A percentile compares a stretch with the other conserved stretches of the same genome.
Conservation (phyloP, 1,140 invertebrate species). For the Drosophila bocqueti region DNA sequence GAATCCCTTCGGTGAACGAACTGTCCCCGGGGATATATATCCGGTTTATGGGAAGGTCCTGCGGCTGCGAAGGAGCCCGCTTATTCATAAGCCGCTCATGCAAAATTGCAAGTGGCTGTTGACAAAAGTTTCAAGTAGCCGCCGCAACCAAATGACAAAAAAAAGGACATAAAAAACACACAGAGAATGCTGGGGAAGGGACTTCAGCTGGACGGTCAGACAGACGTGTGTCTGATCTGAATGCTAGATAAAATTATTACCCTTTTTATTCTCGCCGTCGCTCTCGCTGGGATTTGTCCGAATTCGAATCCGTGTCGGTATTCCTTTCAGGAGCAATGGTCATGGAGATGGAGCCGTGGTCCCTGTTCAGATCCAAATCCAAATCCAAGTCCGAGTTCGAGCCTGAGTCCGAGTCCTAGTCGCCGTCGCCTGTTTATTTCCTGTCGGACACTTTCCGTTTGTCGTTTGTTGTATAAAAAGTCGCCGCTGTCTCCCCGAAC, state of each 20-base stretch:
- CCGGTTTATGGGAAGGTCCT: slow-evolving; percentile 1
- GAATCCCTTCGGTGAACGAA: slow-evolving; percentile 51
- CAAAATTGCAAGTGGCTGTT: slow-evolving; percentile 69
- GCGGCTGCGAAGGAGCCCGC: slow-evolving; percentile 15
- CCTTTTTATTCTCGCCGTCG: slow-evolving; percentile 78
- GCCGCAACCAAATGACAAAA: slow-evolving; percentile 32
- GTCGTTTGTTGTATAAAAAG: slow-evolving; percentile 82
- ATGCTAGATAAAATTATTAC: slow-evolving; percentile 85
- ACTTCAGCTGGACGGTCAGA: slow-evolving; percentile 54
- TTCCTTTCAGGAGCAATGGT: slow-evolving; percentile 20
- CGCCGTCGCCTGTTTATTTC: slow-evolving; percentile 76
- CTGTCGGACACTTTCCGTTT: slow-evolving; percentile 85
- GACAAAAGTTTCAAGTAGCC: slow-evolving; percentile 71
- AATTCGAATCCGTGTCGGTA: slow-evolving; percentile 49
- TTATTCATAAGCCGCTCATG: slow-evolving; percentile 70
- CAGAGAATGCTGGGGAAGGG: slow-evolving; percentile 9
- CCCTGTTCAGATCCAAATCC: slow-evolving; percentile 34
- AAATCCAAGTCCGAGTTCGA: slow-evolving; percentile 14
- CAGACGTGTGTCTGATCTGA: slow-evolving; percentile 84
- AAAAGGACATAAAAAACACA: slow-evolving; percentile 25
- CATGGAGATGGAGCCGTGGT: slow-evolving; percentile 3
- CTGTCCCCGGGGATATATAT: slow-evolving; percentile 15
- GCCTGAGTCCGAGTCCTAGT: slow-evolving; percentile 47
- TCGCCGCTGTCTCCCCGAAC: slow-evolving; percentile 44
- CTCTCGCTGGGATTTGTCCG: slow-evolving; percentile 54